Base-by-base conservation (phyloP, 2,888 invertebrate genomes). In the Morpho helenor region DNA sequence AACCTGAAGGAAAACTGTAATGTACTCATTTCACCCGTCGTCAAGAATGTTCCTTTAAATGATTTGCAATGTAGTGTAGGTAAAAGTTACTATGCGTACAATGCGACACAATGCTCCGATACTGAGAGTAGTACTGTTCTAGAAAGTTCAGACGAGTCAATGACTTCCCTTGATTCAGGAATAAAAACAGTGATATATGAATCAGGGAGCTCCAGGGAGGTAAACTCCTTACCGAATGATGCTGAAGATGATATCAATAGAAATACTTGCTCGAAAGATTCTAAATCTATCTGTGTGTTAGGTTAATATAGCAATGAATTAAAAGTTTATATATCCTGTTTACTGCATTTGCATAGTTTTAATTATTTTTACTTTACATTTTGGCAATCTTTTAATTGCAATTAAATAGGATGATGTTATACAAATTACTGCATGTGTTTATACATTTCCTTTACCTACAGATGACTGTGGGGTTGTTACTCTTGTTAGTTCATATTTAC, bases 151-250 rank as follows among this genome's bases (percentile, higher is more conserved):
- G 66, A 65, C 50, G 66, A 63, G 23, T 59, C 61, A 5, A 50
- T 64, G 59, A 65, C 68, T 40, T 71, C 69, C 1, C 56, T 68
- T 16, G 70, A 70, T 40, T 73, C 75, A 8, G 72, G 65, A n/a
- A 65, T 65, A 2, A 63, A 58, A 51, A 77, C 79, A 7, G 77
- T 75, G 31, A 67, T 76, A 40, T 71, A 68, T 67, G 74, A 68
- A 52, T 66, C 74, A 7, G 67, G 57, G 8, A 55, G 65, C 46
- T 57, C 57, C 31, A 52, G 8, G 45, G 60, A 53, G 44, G 40
- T 60, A 16, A 52, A 49, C 47, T 54, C 61, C 0, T 16, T 52
- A 7, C 60, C 57, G 7, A 43, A 49, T 5, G 65, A 59, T 9
- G 8, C 43, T n/a, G 56, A 53, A 3, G 60, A 57, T 8, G 40